A percentile compares a stretch with the other conserved stretches of the same genome.
These are phyloP conservation scores for Pachliopta kotzebuea DNA, from an alignment of 2,888 invertebrate species.

Conservation along the genomic window DNA sequence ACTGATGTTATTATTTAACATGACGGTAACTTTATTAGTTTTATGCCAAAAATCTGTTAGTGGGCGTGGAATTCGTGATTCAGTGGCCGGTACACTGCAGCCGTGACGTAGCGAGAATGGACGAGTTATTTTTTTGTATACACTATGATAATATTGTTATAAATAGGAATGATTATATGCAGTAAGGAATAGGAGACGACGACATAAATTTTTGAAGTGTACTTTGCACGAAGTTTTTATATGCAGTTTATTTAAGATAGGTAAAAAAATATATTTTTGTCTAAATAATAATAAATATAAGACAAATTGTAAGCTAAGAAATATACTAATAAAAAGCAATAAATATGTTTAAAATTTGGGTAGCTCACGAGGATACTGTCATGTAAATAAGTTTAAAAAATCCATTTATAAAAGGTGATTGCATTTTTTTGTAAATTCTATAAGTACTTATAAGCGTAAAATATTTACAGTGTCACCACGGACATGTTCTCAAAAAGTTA, in stretches of 20 bases:
- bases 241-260: too few species aligned
- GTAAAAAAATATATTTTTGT: too few species aligned
- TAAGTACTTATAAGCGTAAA: background rate
- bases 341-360: too few species aligned
- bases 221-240: background rate
- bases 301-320: too few species aligned
- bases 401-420: too few species aligned
- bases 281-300: too few species aligned
- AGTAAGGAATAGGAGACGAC: background rate
- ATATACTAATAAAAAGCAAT: too few species aligned
- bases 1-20: constrained; percentile 13
- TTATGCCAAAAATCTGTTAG: constrained; percentile 25
- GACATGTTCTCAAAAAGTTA: background rate
- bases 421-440: too few species aligned
- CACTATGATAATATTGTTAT: constrained; percentile 24
- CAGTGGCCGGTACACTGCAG: constrained; percentile 30
- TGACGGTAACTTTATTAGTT: constrained; percentile 15
- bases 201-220: background rate
- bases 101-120: constrained; percentile 28
- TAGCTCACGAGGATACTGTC: too few species aligned
- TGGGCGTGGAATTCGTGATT: constrained; percentile 36
- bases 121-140: constrained; percentile 28
- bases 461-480: background rate
- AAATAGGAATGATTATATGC: constrained; percentile 21
- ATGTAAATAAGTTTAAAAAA: too few species aligned